Conservation (phyloP, 2,113 vertebrate genomes). For the Eptesicus fuscus region DNA sequence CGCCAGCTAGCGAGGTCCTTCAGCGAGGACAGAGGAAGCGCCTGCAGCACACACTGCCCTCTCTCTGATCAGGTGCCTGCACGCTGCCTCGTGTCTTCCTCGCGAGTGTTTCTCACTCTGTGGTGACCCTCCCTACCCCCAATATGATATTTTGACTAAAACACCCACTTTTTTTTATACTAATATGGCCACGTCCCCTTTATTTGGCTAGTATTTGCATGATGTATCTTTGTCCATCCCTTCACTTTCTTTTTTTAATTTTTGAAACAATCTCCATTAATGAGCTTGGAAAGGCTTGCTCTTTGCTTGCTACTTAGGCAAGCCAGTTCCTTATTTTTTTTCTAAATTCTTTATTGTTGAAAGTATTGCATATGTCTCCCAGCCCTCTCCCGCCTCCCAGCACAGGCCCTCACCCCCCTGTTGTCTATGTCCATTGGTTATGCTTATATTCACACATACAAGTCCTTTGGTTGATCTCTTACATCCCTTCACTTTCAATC, state of each 20-base stretch:
- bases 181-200: neutral
- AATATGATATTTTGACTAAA: neutral
- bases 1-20: neutral
- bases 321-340: neutral
- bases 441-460: too few relatives aligned
- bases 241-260: neutral
- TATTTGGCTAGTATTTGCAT: neutral
- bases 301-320: neutral
- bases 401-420: too few relatives aligned
- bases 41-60: rapidly evolving
- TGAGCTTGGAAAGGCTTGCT: neutral
- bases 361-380: too few relatives aligned
- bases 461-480: too few relatives aligned
- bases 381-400: too few relatives aligned
- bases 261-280: neutral
- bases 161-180: neutral
- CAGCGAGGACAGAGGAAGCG: neutral
- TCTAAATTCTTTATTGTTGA: too few relatives aligned
- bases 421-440: too few relatives aligned
- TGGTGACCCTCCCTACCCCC: neutral
- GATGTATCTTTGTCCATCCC: neutral
- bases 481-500: neutral
- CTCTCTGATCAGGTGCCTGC: neutral
- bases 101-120: neutral
- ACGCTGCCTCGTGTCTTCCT: neutral